phyloP scores from a whole-genome alignment of 2,797 vertebrate species.

The Sebastes miniatus region DNA sequence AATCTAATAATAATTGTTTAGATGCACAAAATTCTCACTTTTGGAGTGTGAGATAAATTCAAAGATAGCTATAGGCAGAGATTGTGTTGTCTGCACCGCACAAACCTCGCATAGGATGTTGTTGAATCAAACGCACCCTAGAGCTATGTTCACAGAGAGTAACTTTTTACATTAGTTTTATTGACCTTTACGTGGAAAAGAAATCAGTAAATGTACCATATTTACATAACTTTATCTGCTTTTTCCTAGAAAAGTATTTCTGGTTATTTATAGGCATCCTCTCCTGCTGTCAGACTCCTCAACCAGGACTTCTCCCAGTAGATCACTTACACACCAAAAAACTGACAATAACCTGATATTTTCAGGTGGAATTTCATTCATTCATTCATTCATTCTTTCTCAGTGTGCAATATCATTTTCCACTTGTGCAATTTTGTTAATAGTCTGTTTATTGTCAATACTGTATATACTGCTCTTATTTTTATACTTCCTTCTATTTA shows the following conservation, averaged over 20 bases:
- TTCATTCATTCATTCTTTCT: no score
- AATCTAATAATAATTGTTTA: accelerated
- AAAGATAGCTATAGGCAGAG: no score
- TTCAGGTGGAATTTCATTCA: no score
- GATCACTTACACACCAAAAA: no score
- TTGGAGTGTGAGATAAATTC: accelerated
- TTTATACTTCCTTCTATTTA: no score
- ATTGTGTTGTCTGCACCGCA: neutral
- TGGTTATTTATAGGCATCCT: neutral
- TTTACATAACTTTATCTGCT: neutral
- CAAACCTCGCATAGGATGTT: accelerated
- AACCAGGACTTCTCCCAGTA: no score
- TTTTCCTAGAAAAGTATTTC: neutral
- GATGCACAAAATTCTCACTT: accelerated
- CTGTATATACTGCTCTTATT: no score
- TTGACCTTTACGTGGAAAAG: neutral
- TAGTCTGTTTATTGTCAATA: no score
- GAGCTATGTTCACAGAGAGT: accelerated
- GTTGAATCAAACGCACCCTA: constrained; percentile 28
- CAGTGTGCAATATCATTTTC: no score
- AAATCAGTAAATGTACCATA: neutral
- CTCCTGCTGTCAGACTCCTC: neutral
- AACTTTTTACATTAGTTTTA: neutral
- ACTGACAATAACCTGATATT: no score
- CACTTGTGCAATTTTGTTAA: no score